Evolutionary conservation across 2,888 invertebrate genomes (phyloP), one percentile per base, ranked within the genome.

Genomic region (Phasia obesa): DNA sequence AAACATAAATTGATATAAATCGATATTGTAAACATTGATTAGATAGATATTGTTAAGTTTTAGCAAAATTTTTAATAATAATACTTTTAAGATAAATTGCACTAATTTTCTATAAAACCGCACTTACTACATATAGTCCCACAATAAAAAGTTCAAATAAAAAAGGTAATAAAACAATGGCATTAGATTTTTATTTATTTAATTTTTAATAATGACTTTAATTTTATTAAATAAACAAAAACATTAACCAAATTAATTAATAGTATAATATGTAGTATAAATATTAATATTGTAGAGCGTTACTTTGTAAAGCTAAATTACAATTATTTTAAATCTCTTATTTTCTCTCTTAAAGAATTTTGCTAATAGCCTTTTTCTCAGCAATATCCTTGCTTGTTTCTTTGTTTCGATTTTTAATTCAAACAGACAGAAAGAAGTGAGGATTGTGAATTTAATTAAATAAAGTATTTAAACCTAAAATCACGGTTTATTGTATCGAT

Each of bases 401-500:
- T 9, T 9, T 5, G 2, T 35, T 35, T 35, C 11, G 11, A 35
- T 35, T 6, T 2, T 11, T 35, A 11, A 0, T 35, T 35, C 11
- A 35, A 35, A 11, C 35, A 35, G 35, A 11, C 7, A 9, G 11
- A 35, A 1, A 3, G 11, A 11, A 35, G 11, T 4, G 9, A 35
- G 11, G 35, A 1, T 11, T 0, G 31, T 31, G 9, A 31, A 31
- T 31, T 31, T 31, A 31, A 7, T 31, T 35, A 11, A 35, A 11
- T 11, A 5, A n/a, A n/a, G 2, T 35, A 11, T 35, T 35, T 35
- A 35, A 86, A 87, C 87, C 88, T 91, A 90, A 87, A 88, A 91
- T 93, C 92, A 94, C 87, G 94, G 93, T 92, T 95, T 95, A 88
- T 94, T 94, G 90, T 95, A 95, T 86, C 95, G 93, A 90, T 94